Evolutionary conservation across 2,888 invertebrate species (phyloP), one percentile per base, ranked within the genome.

Genomic region (Exephanes ischioxanthus): DNA sequence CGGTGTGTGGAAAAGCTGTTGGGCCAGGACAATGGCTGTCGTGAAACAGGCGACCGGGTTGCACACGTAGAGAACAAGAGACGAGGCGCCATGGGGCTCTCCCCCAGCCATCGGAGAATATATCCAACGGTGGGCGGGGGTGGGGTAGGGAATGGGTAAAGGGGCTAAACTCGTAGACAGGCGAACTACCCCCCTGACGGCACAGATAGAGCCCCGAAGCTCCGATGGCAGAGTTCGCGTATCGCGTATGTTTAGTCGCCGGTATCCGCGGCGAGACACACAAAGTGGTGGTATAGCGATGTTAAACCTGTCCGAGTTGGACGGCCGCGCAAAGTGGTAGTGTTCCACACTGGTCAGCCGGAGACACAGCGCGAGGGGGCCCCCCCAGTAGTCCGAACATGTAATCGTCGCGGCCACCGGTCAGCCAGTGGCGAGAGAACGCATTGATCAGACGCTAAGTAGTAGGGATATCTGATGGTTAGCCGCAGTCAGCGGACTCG

Each of bases 311-410:
- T 53, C 63, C 66, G 66, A 58, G 45, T 68, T 41, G 30, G 67
- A 41, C 9, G 53, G 41, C 7, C 81, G 83, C 58, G 68, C 85
- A 81, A 85, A 87, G 86, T 86, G 58, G 83, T 63, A 48, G 80
- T 83, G 86, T 81, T 86, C 80, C 30, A 82, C 77, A 84, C 83
- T 83, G 67, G 77, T 77, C 83, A 67, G 84, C 80, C 86, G 82
- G 72, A 48, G 78, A 53, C 30, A 51, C 22, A 3, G 66, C 53
- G 30, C n/a, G 22, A n/a, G 66, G 41, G 53, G 41, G 11, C 6
- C 76, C 26, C n/a, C 51, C 26, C 76, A 67, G 82, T 82, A 82
- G 82, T 82, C 45, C 63, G 77, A 77, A 72, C 77, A 66, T 82
- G 82, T 82, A 82, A 82, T 82, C 70, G 82, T 82, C 77, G 45